These are phyloP conservation scores for Labeo catla DNA, from an alignment of 2,113 vertebrate genomes.

Conservation along the genomic window DNA sequence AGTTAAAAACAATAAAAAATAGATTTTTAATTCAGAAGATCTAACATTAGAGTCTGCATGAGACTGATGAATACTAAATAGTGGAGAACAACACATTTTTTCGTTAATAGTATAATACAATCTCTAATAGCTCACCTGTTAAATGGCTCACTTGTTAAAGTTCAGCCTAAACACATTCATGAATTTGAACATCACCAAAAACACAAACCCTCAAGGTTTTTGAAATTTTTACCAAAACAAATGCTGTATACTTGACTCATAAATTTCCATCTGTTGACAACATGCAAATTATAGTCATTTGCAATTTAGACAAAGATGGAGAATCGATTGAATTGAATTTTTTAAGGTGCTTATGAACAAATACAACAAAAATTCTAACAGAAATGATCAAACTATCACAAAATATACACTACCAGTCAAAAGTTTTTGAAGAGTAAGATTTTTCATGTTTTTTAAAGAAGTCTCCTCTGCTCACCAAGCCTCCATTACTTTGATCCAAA, in stretches of 20 bases:
- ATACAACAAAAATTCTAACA: background rate
- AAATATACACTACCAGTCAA: background rate
- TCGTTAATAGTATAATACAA: background rate
- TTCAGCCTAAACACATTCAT: background rate
- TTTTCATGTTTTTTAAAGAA: no score
- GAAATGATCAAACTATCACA: background rate
- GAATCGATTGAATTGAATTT: background rate
- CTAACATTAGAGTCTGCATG: background rate
- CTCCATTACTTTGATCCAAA: no score
- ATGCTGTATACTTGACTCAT: background rate
- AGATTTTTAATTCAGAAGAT: background rate
- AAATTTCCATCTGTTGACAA: background rate
- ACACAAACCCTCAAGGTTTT: background rate
- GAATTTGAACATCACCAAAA: background rate
- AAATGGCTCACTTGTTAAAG: background rate
- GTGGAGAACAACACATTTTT: background rate
- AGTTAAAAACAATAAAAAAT: constrained; percentile 8
- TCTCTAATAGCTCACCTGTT: background rate
- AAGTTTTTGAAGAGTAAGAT: no score
- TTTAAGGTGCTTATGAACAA: background rate
- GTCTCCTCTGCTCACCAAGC: no score
- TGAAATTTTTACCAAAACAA: background rate
- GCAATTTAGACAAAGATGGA: background rate
- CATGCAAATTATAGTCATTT: background rate
- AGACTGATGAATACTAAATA: background rate